Evolutionary conservation across 2,888 invertebrate species (phyloP).

Genomic region (Tortricodes alternella): DNA sequence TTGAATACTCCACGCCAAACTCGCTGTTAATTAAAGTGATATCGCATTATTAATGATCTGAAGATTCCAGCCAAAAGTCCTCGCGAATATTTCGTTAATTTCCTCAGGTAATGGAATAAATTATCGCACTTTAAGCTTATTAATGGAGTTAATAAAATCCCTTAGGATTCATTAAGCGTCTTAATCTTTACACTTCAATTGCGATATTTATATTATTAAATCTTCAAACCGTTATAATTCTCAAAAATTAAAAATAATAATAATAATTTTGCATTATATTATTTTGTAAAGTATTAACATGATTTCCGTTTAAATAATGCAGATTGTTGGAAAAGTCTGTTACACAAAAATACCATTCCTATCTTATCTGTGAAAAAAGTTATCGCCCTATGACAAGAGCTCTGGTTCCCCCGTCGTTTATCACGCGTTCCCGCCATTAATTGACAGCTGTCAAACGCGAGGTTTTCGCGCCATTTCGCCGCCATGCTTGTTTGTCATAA

Average conservation of each 20-base stretch:
- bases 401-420: slow-evolving; percentile 49
- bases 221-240: neutral
- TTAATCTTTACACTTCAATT: neutral
- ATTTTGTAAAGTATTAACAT: no score
- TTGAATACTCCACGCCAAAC: neutral
- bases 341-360: neutral
- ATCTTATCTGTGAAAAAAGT: neutral
- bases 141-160: slow-evolving; percentile 25
- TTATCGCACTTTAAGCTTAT: slow-evolving; percentile 27
- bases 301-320: no score
- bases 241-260: neutral
- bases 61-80: slow-evolving; percentile 9
- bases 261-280: neutral
- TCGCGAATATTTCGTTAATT: slow-evolving; percentile 23
- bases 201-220: neutral
- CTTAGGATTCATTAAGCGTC: slow-evolving; percentile 12
- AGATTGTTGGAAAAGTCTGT: neutral
- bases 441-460: slow-evolving; percentile 78
- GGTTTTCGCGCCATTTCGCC: slow-evolving; percentile 68
- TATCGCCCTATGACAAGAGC: neutral
- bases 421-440: slow-evolving; percentile 60
- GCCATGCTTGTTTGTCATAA: slow-evolving; percentile 46
- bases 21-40: slow-evolving; percentile 16
- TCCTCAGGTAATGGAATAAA: slow-evolving; percentile 28
- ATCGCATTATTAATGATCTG: slow-evolving; percentile 22